Evolutionary conservation across 1,140 invertebrate species (phyloP).

Genomic region (Scaptomyza montana): DNA sequence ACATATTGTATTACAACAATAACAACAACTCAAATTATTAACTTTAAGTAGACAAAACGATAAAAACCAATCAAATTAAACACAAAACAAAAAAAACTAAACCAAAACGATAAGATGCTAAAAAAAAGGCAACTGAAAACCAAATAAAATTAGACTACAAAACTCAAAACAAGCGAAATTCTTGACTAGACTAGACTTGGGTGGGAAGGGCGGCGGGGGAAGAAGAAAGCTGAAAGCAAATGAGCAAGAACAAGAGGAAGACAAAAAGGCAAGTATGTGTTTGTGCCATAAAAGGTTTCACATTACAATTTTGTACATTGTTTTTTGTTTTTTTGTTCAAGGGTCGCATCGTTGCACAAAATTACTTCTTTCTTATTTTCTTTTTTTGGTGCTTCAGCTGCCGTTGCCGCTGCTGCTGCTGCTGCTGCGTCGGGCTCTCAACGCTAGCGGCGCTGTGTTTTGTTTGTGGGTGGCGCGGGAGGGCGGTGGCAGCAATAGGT

Average conservation of each 20-base stretch:
- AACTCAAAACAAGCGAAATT: slow-evolving; percentile 38
- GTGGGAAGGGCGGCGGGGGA: background rate
- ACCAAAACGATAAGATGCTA: background rate
- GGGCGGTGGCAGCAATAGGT: slow-evolving; percentile 8
- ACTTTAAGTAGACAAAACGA: slow-evolving; percentile 72
- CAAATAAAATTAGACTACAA: slow-evolving; percentile 54
- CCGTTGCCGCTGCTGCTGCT: too few relatives aligned
- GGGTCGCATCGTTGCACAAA: slow-evolving; percentile 78
- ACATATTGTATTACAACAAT: slow-evolving; percentile 53
- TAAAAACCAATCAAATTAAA: too few relatives aligned
- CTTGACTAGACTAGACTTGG: slow-evolving; percentile 14
- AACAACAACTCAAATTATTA: slow-evolving; percentile 72
- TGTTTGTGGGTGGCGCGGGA: background rate
- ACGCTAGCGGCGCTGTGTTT: slow-evolving; percentile 38
- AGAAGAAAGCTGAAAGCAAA: too few relatives aligned
- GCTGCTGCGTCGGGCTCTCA: slow-evolving; percentile 36
- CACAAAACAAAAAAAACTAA: background rate
- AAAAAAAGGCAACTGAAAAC: slow-evolving; percentile 34
- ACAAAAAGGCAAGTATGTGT: slow-evolving; percentile 73
- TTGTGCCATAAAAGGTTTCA: slow-evolving; percentile 78
- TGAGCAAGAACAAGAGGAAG: slow-evolving; percentile 16
- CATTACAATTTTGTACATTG: slow-evolving; percentile 58
- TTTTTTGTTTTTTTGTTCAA: slow-evolving; percentile 52
- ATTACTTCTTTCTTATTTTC: slow-evolving; percentile 63
- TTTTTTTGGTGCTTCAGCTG: slow-evolving; percentile 33